These are phyloP conservation scores for Acleris laterana DNA, from an alignment of 2,888 invertebrate genomes.

Conservation along the genomic window DNA sequence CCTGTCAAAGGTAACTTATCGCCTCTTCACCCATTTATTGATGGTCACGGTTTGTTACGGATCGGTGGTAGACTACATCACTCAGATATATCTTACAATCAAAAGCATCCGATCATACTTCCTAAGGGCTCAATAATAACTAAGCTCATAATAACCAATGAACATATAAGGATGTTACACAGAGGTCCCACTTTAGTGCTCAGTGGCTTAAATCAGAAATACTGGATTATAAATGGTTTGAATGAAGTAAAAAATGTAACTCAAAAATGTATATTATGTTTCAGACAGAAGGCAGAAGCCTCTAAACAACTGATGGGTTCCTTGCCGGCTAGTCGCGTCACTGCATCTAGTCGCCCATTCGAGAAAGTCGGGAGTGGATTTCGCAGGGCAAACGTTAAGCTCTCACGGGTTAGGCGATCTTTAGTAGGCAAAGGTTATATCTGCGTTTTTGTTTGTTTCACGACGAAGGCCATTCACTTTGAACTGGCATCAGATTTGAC, in stretches of 20 bases:
- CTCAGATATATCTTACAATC: background rate
- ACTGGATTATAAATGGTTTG: constrained; percentile 29
- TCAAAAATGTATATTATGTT: constrained; percentile 32
- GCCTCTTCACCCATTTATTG: constrained; percentile 16
- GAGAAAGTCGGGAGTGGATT: constrained; percentile 30
- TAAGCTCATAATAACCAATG: constrained; percentile 7
- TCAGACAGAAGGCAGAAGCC: constrained; percentile 22
- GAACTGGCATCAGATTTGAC: constrained; percentile 36
- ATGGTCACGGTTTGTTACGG: background rate
- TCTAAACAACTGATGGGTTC: constrained; percentile 32
- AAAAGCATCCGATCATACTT: constrained; percentile 15
- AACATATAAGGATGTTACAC: constrained; percentile 17
- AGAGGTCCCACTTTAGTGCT: constrained; percentile 9
- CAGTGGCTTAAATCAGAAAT: constrained; percentile 11
- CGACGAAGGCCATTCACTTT: constrained; percentile 34
- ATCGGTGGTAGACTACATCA: background rate
- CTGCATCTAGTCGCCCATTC: constrained; percentile 8
- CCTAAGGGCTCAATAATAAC: constrained; percentile 8
- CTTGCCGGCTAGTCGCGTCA: constrained; percentile 18
- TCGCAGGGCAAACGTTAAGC: constrained; percentile 19
- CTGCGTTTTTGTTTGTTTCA: constrained; percentile 15
- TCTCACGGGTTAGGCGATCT: background rate
- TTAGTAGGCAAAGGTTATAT: constrained; percentile 21
- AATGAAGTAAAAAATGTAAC: constrained; percentile 22
- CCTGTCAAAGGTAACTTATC: constrained; percentile 27